These are phyloP conservation scores for Megamerina dolium DNA, from an alignment of 2,888 invertebrate species.

Conservation along the genomic window DNA sequence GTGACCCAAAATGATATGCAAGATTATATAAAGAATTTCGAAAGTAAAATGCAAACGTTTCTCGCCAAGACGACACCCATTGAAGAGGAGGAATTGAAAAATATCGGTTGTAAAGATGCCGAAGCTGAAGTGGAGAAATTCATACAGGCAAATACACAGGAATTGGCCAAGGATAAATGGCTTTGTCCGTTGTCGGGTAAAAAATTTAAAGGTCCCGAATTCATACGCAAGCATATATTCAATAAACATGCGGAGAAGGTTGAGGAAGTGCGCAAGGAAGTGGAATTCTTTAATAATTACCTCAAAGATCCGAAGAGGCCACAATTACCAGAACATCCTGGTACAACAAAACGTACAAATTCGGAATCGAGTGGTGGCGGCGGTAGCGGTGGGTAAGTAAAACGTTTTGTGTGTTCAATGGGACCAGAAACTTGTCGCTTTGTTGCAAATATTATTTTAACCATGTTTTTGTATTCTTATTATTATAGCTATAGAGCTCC, in stretches of 20 bases:
- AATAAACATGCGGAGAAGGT: slow-evolving; percentile 97
- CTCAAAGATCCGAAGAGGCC: slow-evolving; percentile 89
- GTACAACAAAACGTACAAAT: slow-evolving; percentile 42
- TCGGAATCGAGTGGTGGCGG: slow-evolving; percentile 36
- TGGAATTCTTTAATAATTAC: slow-evolving; percentile 97
- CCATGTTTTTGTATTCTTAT: not conserved
- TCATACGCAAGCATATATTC: slow-evolving; percentile 95
- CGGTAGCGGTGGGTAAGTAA: slow-evolving; percentile 22
- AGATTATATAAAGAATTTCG: slow-evolving; percentile 74
- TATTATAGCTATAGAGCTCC: slow-evolving; percentile 36
- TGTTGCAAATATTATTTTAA: too few species aligned
- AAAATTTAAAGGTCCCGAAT: slow-evolving; percentile 98
- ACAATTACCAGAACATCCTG: slow-evolving; percentile 80
- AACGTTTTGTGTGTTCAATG: not conserved
- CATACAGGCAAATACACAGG: slow-evolving; percentile 91
- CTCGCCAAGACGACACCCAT: slow-evolving; percentile 69
- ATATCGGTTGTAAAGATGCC: slow-evolving; percentile 76
- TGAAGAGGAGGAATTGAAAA: slow-evolving; percentile 74
- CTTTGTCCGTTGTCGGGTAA: slow-evolving; percentile 96
- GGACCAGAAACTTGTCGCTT: too few species aligned
- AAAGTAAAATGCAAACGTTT: slow-evolving; percentile 86
- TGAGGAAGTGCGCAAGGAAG: slow-evolving; percentile 94
- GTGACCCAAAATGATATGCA: slow-evolving; percentile 57
- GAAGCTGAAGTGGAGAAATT: slow-evolving; percentile 74
- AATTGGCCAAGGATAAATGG: slow-evolving; percentile 97